phyloP scores from a whole-genome alignment of 2,113 vertebrate genomes.

The Eonycteris spelaea region DNA sequence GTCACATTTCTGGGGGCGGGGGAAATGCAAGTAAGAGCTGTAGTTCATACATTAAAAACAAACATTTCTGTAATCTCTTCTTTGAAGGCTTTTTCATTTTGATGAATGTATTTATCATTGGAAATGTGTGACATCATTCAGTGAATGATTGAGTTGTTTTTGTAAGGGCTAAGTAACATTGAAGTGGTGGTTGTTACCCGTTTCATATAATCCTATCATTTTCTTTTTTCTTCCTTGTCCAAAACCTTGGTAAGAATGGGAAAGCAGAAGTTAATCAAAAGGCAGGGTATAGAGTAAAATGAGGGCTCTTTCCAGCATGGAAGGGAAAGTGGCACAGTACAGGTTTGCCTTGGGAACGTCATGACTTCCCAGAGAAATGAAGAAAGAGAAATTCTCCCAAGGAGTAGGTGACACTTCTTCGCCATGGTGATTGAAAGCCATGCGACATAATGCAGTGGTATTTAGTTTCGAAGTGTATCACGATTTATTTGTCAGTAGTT shows the following conservation, averaged over 20 bases:
- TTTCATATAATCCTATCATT: background rate
- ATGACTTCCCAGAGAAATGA: background rate
- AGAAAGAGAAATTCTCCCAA: background rate
- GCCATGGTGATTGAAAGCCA: background rate
- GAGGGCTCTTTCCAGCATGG: background rate
- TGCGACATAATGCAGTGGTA: background rate
- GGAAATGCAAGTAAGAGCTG: background rate
- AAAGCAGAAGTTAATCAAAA: constrained; percentile 20
- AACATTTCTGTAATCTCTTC: background rate
- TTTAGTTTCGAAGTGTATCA: background rate
- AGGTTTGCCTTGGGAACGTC: background rate
- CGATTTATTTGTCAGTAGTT: background rate
- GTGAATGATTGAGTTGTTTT: background rate
- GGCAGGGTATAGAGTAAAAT: background rate
- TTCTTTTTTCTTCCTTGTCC: constrained; percentile 7
- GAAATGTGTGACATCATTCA: background rate
- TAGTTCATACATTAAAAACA: background rate
- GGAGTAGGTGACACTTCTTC: background rate
- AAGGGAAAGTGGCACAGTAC: background rate
- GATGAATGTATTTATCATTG: background rate
- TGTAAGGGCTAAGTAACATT: background rate
- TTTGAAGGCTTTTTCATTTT: background rate
- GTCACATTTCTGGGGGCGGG: background rate
- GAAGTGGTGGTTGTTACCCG: background rate
- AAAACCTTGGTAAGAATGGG: background rate